These are phyloP conservation scores for Lamellibrachia columna DNA, from an alignment of 2,888 invertebrate species.

Conservation along the genomic window DNA sequence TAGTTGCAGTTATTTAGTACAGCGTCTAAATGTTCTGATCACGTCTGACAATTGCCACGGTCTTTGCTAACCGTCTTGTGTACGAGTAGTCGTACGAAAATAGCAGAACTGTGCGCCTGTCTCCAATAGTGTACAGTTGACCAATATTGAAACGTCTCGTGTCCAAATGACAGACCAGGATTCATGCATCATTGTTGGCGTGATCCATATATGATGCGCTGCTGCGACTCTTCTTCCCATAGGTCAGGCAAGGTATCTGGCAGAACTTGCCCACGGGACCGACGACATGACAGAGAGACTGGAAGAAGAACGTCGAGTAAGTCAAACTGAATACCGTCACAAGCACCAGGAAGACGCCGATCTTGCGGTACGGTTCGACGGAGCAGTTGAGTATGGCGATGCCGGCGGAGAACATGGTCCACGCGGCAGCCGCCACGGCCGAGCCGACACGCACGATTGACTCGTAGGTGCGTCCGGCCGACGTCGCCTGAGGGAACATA, in stretches of 20 bases:
- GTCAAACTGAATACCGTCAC: conserved; percentile 87
- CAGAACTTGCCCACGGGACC: conserved; percentile 72
- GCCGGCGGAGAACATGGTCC: conserved; percentile 87
- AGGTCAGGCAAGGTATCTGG: conserved; percentile 28
- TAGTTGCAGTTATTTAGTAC: too few species aligned
- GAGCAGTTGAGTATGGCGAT: conserved; percentile 82
- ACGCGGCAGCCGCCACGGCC: conserved; percentile 83
- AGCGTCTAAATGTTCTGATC: too few species aligned
- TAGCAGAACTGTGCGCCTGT: too few species aligned
- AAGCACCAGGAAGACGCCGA: conserved; percentile 85
- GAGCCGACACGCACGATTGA: conserved; percentile 73
- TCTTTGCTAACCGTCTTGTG: too few species aligned
- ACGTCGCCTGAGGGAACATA: conserved; percentile 33
- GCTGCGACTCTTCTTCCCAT: too few species aligned
- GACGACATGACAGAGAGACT: conserved; percentile 73
- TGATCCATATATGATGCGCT: too few species aligned
- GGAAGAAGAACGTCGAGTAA: conserved; percentile 62
- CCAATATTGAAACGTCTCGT: too few species aligned
- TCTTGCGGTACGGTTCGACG: conserved; percentile 70
- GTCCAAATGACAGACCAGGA: too few species aligned
- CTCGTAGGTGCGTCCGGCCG: conserved; percentile 28
- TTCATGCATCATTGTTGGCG: too few species aligned
- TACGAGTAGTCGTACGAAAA: too few species aligned
- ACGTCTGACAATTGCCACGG: too few species aligned
- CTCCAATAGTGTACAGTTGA: too few species aligned